phyloP scores from a whole-genome alignment of 2,888 invertebrate species.

The Drosophila birchii region DNA sequence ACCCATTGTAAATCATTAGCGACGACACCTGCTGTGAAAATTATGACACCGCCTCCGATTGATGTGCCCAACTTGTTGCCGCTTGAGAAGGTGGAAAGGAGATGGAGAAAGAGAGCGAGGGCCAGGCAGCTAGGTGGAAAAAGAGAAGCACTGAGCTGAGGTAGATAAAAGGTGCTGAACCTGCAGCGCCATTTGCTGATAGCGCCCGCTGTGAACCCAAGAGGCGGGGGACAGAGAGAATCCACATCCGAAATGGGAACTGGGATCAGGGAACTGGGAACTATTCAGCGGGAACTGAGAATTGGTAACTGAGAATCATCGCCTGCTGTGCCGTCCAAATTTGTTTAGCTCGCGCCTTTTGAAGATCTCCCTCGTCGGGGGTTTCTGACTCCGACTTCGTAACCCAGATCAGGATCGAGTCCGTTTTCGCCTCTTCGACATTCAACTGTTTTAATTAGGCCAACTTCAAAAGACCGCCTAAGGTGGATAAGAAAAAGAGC shows the following conservation, averaged over 20 bases:
- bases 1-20: slow-evolving; percentile 77
- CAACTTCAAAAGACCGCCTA: slow-evolving; percentile 23
- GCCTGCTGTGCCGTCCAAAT: slow-evolving; percentile 72
- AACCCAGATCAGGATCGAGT: neutral
- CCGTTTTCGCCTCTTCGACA: slow-evolving; percentile 29
- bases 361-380: slow-evolving; percentile 9
- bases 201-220: slow-evolving; percentile 69
- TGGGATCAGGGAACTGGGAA: neutral
- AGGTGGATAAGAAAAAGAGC: neutral
- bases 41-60: slow-evolving; percentile 83
- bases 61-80: slow-evolving; percentile 79
- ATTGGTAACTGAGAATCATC: slow-evolving; percentile 18
- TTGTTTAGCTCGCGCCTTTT: slow-evolving; percentile 72
- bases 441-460: slow-evolving; percentile 62
- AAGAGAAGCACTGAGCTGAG: slow-evolving; percentile 8
- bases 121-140: neutral
- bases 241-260: slow-evolving; percentile 7
- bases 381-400: slow-evolving; percentile 3
- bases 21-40: slow-evolving; percentile 84
- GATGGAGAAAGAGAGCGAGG: neutral
- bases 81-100: slow-evolving; percentile 43
- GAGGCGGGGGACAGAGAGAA: too few species aligned
- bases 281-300: neutral
- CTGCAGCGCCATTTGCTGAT: slow-evolving; percentile 73
- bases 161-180: slow-evolving; percentile 74